A percentile compares a stretch with the other conserved stretches of the same genome.
These are phyloP conservation scores for Gibbula magus DNA, from an alignment of 2,888 invertebrate genomes.

Conservation along the genomic window DNA sequence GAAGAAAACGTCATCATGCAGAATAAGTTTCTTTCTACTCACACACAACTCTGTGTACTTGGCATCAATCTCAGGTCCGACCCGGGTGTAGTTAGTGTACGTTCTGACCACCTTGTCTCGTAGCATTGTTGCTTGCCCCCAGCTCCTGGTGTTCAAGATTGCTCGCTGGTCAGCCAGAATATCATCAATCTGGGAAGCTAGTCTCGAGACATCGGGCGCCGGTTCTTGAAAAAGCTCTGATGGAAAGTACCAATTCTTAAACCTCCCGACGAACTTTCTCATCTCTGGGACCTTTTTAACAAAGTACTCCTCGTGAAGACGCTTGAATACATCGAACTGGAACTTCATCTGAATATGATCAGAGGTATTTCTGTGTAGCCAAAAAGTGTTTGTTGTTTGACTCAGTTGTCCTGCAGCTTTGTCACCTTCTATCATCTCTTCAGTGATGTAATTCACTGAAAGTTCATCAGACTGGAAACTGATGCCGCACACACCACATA, in stretches of 20 bases:
- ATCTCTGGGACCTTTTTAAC: not conserved
- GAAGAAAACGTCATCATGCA: no score
- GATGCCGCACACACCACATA: constrained; percentile 50
- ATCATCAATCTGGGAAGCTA: constrained; percentile 1
- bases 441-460: not conserved
- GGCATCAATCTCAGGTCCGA: not conserved
- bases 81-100: not conserved
- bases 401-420: not conserved
- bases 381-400: not conserved
- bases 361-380: not conserved
- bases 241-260: not conserved
- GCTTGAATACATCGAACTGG: not conserved
- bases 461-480: constrained; percentile 30
- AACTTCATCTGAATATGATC: not conserved
- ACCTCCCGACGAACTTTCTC: not conserved
- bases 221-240: not conserved
- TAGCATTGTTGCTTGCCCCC: not conserved
- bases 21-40: not conserved
- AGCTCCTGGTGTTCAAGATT: not conserved
- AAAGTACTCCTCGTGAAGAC: not conserved
- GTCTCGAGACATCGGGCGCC: not conserved
- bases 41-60: not conserved
- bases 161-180: not conserved
- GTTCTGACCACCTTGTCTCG: not conserved
- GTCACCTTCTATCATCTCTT: not conserved